These are phyloP conservation scores for Rhingia campestris DNA, from an alignment of 2,888 invertebrate genomes.

Conservation along the genomic window DNA sequence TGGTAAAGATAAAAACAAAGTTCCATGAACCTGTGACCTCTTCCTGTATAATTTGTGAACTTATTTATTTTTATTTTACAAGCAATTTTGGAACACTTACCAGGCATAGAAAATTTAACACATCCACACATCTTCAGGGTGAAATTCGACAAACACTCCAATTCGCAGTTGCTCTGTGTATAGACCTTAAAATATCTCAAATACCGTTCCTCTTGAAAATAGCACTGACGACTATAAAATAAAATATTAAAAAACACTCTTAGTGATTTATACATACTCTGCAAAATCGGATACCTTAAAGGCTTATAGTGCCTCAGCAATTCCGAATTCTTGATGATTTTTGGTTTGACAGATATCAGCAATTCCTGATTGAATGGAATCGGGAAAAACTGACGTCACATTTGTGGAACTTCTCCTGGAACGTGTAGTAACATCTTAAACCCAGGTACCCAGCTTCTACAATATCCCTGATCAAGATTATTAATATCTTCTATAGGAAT, in stretches of 20 bases:
- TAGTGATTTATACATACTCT: too few species aligned
- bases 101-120: constrained; percentile 89
- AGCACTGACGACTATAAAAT: constrained; percentile 85
- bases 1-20: too few species aligned
- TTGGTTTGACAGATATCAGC: constrained; percentile 88
- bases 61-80: too few species aligned
- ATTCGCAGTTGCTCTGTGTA: constrained; percentile 89
- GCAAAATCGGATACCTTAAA: constrained; percentile 78
- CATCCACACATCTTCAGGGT: constrained; percentile 86
- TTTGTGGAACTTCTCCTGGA: constrained; percentile 81
- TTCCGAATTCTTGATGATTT: constrained; percentile 89
- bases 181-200: constrained; percentile 87
- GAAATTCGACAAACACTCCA: constrained; percentile 88
- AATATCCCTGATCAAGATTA: too few species aligned
- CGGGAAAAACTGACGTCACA: constrained; percentile 87
- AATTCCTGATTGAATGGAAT: constrained; percentile 88
- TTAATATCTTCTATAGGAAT: too few species aligned
- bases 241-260: not conserved
- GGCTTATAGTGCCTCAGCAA: constrained; percentile 87
- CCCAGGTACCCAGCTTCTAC: constrained; percentile 80
- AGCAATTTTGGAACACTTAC: constrained; percentile 75
- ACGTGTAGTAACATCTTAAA: constrained; percentile 84
- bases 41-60: too few species aligned
- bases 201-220: constrained; percentile 86
- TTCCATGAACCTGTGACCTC: too few species aligned